Evolutionary conservation across 1,140 invertebrate species (phyloP).

Genomic region (Trinorchestia longiramus): DNA sequence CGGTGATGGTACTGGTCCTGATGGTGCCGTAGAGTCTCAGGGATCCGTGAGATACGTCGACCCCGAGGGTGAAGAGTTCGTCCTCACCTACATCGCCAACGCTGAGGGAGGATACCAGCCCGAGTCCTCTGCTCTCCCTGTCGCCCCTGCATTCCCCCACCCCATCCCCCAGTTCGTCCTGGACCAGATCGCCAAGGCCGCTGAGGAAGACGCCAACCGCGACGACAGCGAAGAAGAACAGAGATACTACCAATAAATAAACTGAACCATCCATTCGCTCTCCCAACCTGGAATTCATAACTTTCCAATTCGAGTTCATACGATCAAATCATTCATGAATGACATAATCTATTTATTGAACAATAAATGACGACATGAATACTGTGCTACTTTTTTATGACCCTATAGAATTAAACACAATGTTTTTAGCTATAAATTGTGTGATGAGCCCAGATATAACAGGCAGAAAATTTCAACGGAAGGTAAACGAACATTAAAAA

Average conservation of each 20-base stretch:
- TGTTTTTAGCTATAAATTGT: too few relatives aligned
- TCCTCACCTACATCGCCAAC: slow-evolving; percentile 17
- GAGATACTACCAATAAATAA: not conserved
- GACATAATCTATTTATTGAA: slow-evolving; percentile 38
- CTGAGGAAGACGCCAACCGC: slow-evolving; percentile 48
- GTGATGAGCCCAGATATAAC: too few relatives aligned
- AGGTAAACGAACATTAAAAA: too few relatives aligned
- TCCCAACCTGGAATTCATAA: not conserved
- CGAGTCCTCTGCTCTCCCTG: not conserved
- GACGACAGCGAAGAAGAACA: slow-evolving; percentile 30
- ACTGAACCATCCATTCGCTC: not conserved
- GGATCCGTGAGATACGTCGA: slow-evolving; percentile 41
- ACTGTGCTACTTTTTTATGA: not conserved
- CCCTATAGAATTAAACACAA: not conserved
- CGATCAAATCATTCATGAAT: not conserved
- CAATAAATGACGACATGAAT: slow-evolving; percentile 34
- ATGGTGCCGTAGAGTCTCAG: slow-evolving; percentile 53
- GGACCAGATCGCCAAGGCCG: slow-evolving; percentile 57
- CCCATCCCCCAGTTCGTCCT: slow-evolving; percentile 62
- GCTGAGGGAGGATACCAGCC: too few relatives aligned
- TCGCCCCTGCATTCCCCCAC: slow-evolving; percentile 59
- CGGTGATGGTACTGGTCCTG: slow-evolving; percentile 81
- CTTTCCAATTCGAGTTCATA: slow-evolving; percentile 56
- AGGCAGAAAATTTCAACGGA: too few relatives aligned
- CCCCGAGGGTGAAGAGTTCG: slow-evolving; percentile 55